phyloP scores from a whole-genome alignment of 2,797 vertebrate species.

The Rhinoraja longicauda region DNA sequence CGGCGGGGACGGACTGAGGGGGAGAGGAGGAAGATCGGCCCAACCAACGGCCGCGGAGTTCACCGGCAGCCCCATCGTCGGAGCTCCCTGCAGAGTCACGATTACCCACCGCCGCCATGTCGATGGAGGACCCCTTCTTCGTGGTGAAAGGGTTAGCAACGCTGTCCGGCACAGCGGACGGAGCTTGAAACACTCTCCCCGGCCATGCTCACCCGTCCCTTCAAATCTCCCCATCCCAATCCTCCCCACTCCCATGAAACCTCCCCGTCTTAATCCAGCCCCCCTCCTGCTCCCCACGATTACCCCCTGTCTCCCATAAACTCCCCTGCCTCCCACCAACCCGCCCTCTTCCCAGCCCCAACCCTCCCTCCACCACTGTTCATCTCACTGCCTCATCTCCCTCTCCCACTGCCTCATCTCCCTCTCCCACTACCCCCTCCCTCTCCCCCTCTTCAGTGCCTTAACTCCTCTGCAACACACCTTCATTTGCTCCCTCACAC shows the following conservation, averaged over 20 bases:
- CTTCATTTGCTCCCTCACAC: no score
- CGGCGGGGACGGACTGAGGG: not conserved
- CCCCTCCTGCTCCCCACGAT: no score
- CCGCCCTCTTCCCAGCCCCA: no score
- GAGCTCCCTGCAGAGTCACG: constrained; percentile 43
- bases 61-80: not conserved
- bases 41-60: not conserved
- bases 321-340: no score
- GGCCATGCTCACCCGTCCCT: no score
- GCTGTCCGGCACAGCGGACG: accelerated
- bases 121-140: constrained; percentile 97
- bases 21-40: not conserved
- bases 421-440: not conserved
- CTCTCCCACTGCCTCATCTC: not conserved
- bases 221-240: not conserved
- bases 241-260: no score
- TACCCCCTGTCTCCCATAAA: no score
- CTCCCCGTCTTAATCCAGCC: no score
- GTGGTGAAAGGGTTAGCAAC: constrained; percentile 87
- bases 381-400: not conserved
- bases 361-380: not conserved
- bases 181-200: no score
- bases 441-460: no score
- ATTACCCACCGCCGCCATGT: constrained; percentile 60
- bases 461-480: no score